These are phyloP conservation scores for Catostomus latipinnis DNA, from an alignment of 2,797 vertebrate species.

Conservation along the genomic window DNA sequence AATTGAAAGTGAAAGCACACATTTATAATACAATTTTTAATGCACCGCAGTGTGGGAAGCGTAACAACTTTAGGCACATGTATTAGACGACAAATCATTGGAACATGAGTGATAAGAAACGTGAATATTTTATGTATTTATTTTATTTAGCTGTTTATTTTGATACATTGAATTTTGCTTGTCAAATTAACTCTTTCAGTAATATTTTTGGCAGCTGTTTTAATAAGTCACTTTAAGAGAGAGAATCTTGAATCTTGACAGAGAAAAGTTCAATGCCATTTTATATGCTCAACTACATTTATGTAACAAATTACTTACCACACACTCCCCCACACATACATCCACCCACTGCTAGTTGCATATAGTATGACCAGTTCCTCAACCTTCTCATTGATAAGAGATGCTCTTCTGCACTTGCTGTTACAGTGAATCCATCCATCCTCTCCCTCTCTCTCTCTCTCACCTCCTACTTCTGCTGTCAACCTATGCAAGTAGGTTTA, in stretches of 20 bases:
- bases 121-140: too few species aligned
- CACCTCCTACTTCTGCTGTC: slow-evolving; percentile 23
- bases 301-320: not conserved
- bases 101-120: too few species aligned
- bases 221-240: not conserved
- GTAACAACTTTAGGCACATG: too few species aligned
- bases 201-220: too few species aligned
- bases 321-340: not conserved
- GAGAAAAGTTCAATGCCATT: not conserved
- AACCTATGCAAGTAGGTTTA: slow-evolving; percentile 21
- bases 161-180: too few species aligned
- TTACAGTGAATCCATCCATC: not conserved
- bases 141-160: too few species aligned
- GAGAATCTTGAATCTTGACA: not conserved
- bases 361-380: slow-evolving; percentile 1
- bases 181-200: too few species aligned
- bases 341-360: not conserved
- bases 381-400: not conserved
- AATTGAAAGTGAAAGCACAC: slow-evolving; percentile 14
- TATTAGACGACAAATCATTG: too few species aligned
- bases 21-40: not conserved
- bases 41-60: too few species aligned
- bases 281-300: not conserved
- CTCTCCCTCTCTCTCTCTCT: not conserved
- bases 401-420: slow-evolving; percentile 11